These are phyloP conservation scores for Arctocebus calabarensis DNA, from an alignment of 2,797 vertebrate species.

Conservation along the genomic window DNA sequence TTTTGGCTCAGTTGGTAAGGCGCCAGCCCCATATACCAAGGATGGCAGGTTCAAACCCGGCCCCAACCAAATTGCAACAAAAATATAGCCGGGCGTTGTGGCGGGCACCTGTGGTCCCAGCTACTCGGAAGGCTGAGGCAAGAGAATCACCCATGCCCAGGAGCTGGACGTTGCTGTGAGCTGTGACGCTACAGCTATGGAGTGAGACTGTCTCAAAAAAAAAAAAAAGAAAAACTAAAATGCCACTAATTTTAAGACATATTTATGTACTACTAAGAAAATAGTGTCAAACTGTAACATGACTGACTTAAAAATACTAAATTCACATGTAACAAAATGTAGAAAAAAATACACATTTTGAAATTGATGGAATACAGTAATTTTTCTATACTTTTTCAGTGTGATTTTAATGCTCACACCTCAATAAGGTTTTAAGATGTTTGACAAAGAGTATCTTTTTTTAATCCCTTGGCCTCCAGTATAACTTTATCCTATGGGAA, in stretches of 20 bases:
- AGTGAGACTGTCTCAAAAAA: no score
- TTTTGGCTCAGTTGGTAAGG: no score
- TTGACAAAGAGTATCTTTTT: not conserved
- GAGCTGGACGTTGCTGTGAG: no score
- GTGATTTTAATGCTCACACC: not conserved
- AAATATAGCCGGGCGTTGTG: no score
- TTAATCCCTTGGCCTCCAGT: not conserved
- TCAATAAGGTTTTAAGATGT: not conserved
- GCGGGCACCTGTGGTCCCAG: no score
- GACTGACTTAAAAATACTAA: not conserved
- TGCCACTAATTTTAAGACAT: not conserved
- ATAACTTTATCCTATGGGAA: not conserved
- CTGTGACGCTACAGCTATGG: no score
- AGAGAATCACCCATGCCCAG: no score
- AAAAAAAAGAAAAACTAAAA: not conserved
- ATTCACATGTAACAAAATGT: not conserved
- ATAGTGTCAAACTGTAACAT: not conserved
- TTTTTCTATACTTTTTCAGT: constrained; percentile 22
- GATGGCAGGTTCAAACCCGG: no score
- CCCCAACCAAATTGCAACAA: no score
- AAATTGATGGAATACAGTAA: not conserved
- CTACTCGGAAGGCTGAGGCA: no score
- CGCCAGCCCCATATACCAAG: no score
- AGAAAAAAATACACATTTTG: not conserved
- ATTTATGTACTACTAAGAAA: not conserved